These are phyloP conservation scores for Apomyelois bistriatella DNA, from an alignment of 2,888 invertebrate species.

Conservation along the genomic window DNA sequence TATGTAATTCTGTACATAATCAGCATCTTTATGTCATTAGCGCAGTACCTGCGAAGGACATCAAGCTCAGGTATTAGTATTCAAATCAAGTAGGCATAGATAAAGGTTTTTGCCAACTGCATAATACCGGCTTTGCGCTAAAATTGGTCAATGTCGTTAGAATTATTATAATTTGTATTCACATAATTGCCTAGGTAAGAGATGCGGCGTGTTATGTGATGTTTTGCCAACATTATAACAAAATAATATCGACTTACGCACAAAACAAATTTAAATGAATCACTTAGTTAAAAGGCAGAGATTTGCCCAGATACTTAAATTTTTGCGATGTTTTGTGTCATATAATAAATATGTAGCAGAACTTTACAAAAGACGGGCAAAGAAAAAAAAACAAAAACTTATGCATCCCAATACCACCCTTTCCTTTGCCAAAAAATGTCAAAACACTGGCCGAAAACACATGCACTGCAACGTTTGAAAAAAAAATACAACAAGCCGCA, in stretches of 20 bases:
- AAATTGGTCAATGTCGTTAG: conserved; percentile 48
- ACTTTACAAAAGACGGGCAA: too few species aligned
- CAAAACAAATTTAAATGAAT: too few species aligned
- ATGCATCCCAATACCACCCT: not conserved
- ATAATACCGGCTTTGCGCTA: conserved; percentile 26
- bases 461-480: conserved; percentile 54
- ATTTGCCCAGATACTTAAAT: too few species aligned
- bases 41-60: not conserved
- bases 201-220: not conserved
- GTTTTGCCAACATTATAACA: too few species aligned
- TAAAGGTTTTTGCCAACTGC: conserved; percentile 6
- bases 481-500: conserved; percentile 44
- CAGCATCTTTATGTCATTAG: conserved; percentile 9
- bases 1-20: conserved; percentile 1
- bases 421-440: conserved; percentile 20
- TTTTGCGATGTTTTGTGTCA: too few species aligned
- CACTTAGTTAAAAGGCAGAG: too few species aligned
- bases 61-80: not conserved
- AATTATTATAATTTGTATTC: conserved; percentile 16
- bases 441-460: conserved; percentile 33
- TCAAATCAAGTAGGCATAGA: conserved; percentile 2
- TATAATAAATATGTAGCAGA: too few species aligned
- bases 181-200: not conserved
- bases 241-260: too few species aligned
- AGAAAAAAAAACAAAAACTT: not conserved